A percentile compares a stretch with the other conserved stretches of the same genome.
These are phyloP conservation scores for Psilanteris sp. DNA, from an alignment of 1,140 invertebrate genomes.

Conservation along the genomic window DNA sequence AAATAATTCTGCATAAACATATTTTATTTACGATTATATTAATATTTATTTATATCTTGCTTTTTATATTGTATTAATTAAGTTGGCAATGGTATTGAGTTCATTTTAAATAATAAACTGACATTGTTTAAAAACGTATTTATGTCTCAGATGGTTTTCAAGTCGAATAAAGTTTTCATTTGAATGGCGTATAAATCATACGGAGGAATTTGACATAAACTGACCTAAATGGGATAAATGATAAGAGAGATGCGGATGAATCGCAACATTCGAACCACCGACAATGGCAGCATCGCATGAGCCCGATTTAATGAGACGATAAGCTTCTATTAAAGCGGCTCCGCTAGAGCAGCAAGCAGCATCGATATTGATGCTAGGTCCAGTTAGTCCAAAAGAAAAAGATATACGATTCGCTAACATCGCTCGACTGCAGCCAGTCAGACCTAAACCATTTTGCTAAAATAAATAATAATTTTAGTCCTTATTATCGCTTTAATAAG, in stretches of 20 bases:
- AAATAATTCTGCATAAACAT: too few species aligned
- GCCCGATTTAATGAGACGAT: slow-evolving; percentile 79
- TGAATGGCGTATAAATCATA: slow-evolving; percentile 4
- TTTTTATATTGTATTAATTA: too few species aligned
- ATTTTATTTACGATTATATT: too few species aligned
- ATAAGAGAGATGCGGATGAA: slow-evolving; percentile 61
- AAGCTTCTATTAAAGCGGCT: slow-evolving; percentile 75
- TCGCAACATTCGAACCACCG: slow-evolving; percentile 27
- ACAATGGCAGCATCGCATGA: slow-evolving; percentile 83
- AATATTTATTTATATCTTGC: too few species aligned
- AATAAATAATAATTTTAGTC: slow-evolving; percentile 77
- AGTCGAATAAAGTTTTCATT: not conserved
- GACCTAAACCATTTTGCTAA: slow-evolving; percentile 63
- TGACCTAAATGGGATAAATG: slow-evolving; percentile 50
- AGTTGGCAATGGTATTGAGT: too few species aligned
- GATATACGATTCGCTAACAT: slow-evolving; percentile 65
- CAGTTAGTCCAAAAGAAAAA: slow-evolving; percentile 59
- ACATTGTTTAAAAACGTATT: too few species aligned
- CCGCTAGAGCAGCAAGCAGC: slow-evolving; percentile 72
- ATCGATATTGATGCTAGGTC: slow-evolving; percentile 76
- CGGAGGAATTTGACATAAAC: slow-evolving; percentile 20
- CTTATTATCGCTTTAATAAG: too few species aligned
- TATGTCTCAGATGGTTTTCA: too few species aligned
- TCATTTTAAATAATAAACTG: too few species aligned
- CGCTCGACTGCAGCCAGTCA: slow-evolving; percentile 52